Conservation (phyloP, 1,140 invertebrate species). For the Papilio polytes region DNA sequence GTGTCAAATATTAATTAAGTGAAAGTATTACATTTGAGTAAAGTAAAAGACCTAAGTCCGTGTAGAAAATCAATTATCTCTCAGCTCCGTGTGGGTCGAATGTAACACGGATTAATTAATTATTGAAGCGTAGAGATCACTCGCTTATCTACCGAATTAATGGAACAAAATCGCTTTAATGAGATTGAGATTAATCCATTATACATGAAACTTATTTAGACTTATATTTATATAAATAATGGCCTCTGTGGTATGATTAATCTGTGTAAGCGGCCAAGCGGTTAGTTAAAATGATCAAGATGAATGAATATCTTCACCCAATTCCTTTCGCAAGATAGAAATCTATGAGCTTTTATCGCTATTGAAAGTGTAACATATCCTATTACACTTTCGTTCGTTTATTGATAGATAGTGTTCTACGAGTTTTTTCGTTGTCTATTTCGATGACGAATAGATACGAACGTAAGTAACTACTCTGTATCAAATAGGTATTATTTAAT, state of each 20-base stretch:
- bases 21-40: neutral
- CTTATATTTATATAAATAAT: conserved; percentile 8
- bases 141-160: neutral
- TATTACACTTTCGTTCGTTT: neutral
- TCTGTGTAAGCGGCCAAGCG: conserved; percentile 16
- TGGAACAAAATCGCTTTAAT: conserved; percentile 3
- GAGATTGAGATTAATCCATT: conserved; percentile 14
- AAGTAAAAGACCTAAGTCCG: neutral
- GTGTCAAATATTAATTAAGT: neutral
- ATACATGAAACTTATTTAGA: conserved; percentile 20
- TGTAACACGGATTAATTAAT: conserved; percentile 24
- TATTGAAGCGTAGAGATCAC: conserved; percentile 20
- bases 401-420: neutral
- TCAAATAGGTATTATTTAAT: neutral
- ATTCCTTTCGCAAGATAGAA: conserved; percentile 9
- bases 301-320: neutral
- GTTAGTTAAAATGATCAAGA: conserved; percentile 27
- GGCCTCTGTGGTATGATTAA: neutral
- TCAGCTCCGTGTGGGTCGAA: conserved; percentile 14
- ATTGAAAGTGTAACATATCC: conserved; percentile 17
- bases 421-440: neutral
- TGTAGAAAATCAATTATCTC: conserved; percentile 10
- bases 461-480: neutral
- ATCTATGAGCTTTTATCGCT: conserved; percentile 8
- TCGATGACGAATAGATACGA: neutral